Base-by-base conservation (phyloP, 92 coral and sea anemone genomes). In the Paragorgia papillata region DNA sequence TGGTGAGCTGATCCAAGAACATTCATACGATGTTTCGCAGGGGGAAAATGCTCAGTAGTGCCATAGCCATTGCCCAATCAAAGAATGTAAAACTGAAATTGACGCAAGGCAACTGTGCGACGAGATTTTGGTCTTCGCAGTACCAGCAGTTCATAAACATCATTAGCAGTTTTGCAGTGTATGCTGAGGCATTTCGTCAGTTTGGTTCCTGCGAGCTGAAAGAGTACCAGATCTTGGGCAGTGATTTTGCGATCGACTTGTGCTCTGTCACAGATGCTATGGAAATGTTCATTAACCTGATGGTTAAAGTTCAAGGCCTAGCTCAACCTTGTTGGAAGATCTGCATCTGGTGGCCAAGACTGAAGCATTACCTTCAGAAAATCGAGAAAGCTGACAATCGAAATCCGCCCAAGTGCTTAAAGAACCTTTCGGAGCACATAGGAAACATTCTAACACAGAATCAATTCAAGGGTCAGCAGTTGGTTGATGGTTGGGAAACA, bases 41-140 rank as follows among this genome's bases (percentile, higher is more conserved):
- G 2, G 77, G 77, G 7, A 70, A 70, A 63, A 70, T 70, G 77
- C 63, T 50, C 0, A 70, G 77, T n/a, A 28, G 29, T 43, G 75
- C 18, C 12, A 50, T 69, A 48, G 75, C 39, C 0, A 58, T 69
- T 1, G n/a, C 75, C 3, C 9, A 50, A 12, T 5, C 9, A 2
- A 3, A 70, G 21, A 19, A 70, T n/a, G 49, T 70, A 3, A 26
- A 70, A 46, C 49, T 70, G 3, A 70, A 21, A 27, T 51, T 70
- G 77, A 70, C 15, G 1, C 30, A n/a, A 32, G 76, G 76, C 19
- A 68, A 29, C 49, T 43, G 75, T 48, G 40, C 75, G 0, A 48
- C 75, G 22, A 22, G 57, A 68, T 49, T 69, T 20, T 69, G 76
- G 76, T 26, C 76, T 21, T 69, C 76, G 0, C 76, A 69, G 24